phyloP scores from a whole-genome alignment of 2,797 vertebrate genomes.

The Gadopsis marmoratus region DNA sequence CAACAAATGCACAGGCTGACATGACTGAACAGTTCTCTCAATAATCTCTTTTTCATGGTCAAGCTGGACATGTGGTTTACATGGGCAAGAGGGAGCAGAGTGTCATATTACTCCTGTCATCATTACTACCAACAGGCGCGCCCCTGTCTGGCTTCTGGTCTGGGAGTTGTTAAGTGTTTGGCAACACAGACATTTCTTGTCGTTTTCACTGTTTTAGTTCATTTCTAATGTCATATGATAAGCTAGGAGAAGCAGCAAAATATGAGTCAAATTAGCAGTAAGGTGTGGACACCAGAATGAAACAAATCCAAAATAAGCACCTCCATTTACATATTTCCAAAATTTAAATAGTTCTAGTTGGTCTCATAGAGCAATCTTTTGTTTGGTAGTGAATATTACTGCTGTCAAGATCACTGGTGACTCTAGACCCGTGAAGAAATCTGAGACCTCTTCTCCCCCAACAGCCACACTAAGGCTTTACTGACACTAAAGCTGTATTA shows the following conservation, averaged over 20 bases:
- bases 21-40: neutral
- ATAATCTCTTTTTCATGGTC: neutral
- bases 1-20: neutral
- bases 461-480: neutral
- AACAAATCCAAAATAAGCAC: neutral
- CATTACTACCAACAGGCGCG: slow-evolving; percentile 75
- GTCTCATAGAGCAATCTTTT: slow-evolving; percentile 11
- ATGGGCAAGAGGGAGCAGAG: slow-evolving; percentile 3
- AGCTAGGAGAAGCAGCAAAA: neutral
- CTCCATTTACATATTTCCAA: neutral
- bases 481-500: neutral
- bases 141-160: slow-evolving; percentile 9
- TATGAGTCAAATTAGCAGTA: neutral
- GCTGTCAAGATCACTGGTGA: neutral
- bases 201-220: slow-evolving; percentile 5
- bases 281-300: neutral
- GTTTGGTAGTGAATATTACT: slow-evolving; percentile 3
- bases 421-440: neutral
- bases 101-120: slow-evolving; percentile 66
- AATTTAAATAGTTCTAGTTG: neutral
- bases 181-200: neutral
- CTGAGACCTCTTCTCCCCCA: neutral
- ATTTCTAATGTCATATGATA: neutral
- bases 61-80: slow-evolving; percentile 35
- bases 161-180: slow-evolving; percentile 12